Evolutionary conservation across 2,113 vertebrate species (phyloP), one percentile per base, ranked within the genome.

Genomic region (Myiopsitta monachus): DNA sequence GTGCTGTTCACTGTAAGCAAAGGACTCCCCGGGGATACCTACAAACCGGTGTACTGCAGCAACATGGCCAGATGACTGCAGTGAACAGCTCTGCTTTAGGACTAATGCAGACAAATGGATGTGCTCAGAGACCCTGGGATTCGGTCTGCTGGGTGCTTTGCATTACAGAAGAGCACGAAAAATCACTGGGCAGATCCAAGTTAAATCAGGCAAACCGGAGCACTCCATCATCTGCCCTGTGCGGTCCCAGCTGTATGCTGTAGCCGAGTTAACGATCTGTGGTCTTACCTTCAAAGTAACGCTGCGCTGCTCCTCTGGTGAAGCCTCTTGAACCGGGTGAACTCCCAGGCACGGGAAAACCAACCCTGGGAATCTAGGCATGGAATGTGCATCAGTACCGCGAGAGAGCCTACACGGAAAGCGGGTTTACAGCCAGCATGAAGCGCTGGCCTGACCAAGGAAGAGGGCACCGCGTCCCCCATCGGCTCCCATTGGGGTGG

Each of bases 271-370:
- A 10, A 14, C 33, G 15, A 16, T 15, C 27, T 11, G 9, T 38
- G 13, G 22, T 87, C n/a, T 76, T 87, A 99, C 99, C 99, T 99
- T 96, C 49, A 98, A 79, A 55, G 97, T 96, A 30, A 98, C 99
- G 4, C 99, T 98, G 84, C 98, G 98, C 86, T 98, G 98, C 44
- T 97, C 96, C 85, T 96, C 98, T 10, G 98, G 87, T 14, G 97
- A 97, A 70, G 96, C 81, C 28, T 97, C 98, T 43, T 99, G 99
- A 62, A 99, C 97, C 5, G 99, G 99, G 82, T 99, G 99, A 77
- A 99, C 97, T 73, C 99, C 99, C 66, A 99, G 97, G 87, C 99
- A 99, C 1, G 99, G 98, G 63, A 98, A 96, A 36, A 99, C 96
- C 88, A 99, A 99, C 30, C 98, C 98, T 14, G 97, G 95, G 83